These are phyloP conservation scores for Conomelus anceps DNA, from an alignment of 2,888 invertebrate species.

Conservation along the genomic window DNA sequence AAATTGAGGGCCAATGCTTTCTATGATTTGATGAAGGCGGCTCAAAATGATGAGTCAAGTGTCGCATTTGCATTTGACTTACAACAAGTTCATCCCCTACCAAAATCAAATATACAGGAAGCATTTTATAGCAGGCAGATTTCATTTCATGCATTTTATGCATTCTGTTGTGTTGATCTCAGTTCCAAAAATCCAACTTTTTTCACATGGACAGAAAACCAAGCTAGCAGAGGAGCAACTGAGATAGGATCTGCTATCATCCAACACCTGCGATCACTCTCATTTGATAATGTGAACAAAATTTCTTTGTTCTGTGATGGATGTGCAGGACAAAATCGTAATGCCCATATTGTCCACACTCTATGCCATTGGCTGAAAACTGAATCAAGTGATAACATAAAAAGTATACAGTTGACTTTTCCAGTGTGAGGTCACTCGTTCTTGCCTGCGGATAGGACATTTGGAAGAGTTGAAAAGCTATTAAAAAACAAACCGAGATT, in stretches of 20 bases:
- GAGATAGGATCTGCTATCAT: neutral
- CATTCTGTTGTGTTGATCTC: slow-evolving; percentile 19
- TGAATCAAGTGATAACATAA: slow-evolving; percentile 12
- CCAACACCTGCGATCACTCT: neutral
- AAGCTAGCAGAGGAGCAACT: neutral
- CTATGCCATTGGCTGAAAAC: slow-evolving; percentile 19
- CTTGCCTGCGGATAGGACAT: neutral
- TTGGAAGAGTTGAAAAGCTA: neutral
- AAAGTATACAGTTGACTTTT: neutral
- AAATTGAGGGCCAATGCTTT: slow-evolving; percentile 28
- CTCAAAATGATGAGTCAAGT: neutral
- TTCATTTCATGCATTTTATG: slow-evolving; percentile 4
- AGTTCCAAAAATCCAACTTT: slow-evolving; percentile 20
- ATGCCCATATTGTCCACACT: slow-evolving; percentile 13
- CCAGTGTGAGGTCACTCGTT: neutral
- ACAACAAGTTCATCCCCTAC: slow-evolving; percentile 21
- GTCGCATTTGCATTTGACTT: slow-evolving; percentile 4
- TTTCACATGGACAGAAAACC: neutral
- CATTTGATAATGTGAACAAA: neutral
- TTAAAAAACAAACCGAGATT: neutral
- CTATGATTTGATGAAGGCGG: slow-evolving; percentile 25
- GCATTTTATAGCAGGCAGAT: slow-evolving; percentile 23
- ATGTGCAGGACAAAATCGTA: slow-evolving; percentile 16
- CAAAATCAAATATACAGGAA: slow-evolving; percentile 23
- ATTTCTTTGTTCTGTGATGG: slow-evolving; percentile 18